Base-by-base conservation (phyloP, 2,797 vertebrate genomes). In the Vultur gryphus region DNA sequence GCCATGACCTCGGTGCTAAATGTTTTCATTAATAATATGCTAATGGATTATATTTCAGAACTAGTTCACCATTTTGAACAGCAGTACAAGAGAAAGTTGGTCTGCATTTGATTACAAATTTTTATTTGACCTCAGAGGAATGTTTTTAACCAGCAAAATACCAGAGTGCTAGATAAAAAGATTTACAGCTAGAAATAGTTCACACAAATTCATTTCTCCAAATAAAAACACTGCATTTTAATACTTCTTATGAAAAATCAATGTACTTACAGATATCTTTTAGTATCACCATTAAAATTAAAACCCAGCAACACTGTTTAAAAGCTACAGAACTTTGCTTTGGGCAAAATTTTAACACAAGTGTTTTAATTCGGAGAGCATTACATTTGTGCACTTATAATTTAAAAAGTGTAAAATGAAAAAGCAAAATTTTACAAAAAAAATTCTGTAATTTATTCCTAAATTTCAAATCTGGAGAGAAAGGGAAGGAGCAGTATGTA, bases 21-120 rank as follows among this genome's bases (percentile, higher is more conserved):
- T 58, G 92, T 96, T 98, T 97, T 97, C 94, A 95, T 93, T 97
- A 95, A 70, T 78, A 97, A 95, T 94, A 97, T 84, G 83, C 83
- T 95, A 94, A 92, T 5, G 0, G 69, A 95, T 95, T 97, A 57
- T 93, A 94, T 96, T 97, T 96, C 96, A 97, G 85, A 97, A 94
- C 51, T 41, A 91, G 94, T 85, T 91, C 48, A 94, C 82, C 43
- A 89, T 93, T 97, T 79, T 91, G 64, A 90, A 91, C 37, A 93
- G 88, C 64, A 92, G n/a, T 91, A 92, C 55, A 95, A 96, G 83
- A 97, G 91, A 97, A 90, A 95, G 89, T 44, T 92, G 92, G 54
- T 82, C 95, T 97, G 93, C 80, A 94, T 97, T 95, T 96, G 88
- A 95, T 95, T 94, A 90, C 31, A 93, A 59, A 61, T 51, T 93